Evolutionary conservation across 2,888 invertebrate genomes (phyloP).

Genomic region (Caradrina clavipalpis): DNA sequence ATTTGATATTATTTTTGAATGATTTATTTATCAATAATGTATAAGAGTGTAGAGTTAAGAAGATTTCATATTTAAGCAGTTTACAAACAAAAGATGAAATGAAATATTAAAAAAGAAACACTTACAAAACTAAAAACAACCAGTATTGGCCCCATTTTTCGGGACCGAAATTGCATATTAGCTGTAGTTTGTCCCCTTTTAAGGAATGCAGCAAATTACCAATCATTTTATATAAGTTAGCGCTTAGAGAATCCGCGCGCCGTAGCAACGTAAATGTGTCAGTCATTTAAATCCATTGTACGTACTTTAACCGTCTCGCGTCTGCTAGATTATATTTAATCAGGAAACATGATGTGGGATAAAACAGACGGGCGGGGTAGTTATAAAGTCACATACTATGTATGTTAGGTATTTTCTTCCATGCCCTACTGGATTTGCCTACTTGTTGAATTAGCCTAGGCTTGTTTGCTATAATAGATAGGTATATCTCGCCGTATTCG

Average conservation of each 20-base stretch:
- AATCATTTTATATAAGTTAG: constrained; percentile 7
- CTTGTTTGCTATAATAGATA: background rate
- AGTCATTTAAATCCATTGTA: constrained; percentile 73
- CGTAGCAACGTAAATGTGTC: constrained; percentile 52
- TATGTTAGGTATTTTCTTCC: constrained; percentile 34
- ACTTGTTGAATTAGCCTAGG: constrained; percentile 50
- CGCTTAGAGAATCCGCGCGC: constrained; percentile 34
- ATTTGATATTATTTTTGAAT: too few relatives aligned
- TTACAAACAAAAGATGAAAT: too few relatives aligned
- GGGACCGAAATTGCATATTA: background rate
- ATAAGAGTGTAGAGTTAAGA: too few relatives aligned
- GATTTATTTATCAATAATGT: too few relatives aligned
- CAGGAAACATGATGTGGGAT: constrained; percentile 71
- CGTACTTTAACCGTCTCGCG: constrained; percentile 64
- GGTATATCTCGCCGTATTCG: background rate
- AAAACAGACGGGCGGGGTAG: constrained; percentile 55
- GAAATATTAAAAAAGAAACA: too few relatives aligned
- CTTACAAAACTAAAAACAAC: too few relatives aligned
- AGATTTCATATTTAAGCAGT: too few relatives aligned
- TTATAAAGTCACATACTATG: constrained; percentile 46
- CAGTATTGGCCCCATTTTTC: background rate
- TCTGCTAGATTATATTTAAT: constrained; percentile 75
- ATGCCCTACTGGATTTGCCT: constrained; percentile 21
- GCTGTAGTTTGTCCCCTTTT: background rate
- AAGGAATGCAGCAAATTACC: background rate